Percentiles rank a stretch among this genome's conserved stretches.
Conservation (phyloP, 2,797 vertebrate genomes). For the Arctocebus calabarensis region DNA sequence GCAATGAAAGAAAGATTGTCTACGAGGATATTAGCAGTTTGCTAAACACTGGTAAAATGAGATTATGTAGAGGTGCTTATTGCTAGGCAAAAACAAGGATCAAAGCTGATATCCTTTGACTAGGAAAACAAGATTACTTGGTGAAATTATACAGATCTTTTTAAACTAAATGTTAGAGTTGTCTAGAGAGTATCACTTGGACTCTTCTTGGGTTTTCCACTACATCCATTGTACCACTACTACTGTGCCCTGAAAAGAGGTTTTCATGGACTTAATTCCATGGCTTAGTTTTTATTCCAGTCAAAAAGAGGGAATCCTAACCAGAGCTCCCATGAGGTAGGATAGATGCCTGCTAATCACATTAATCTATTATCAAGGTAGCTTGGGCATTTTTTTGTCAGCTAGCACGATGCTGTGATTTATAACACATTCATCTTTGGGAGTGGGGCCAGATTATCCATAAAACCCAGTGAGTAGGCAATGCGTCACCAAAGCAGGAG, state of each 20-base stretch:
- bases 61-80: neutral
- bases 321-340: constrained; percentile 31
- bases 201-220: constrained; percentile 26
- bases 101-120: neutral
- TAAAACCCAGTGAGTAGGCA: constrained; percentile 78
- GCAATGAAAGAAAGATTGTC: constrained; percentile 15
- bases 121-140: constrained; percentile 28
- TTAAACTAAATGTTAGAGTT: constrained; percentile 47
- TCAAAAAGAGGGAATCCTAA: constrained; percentile 62
- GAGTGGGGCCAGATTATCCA: constrained; percentile 69
- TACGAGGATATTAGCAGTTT: neutral
- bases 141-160: constrained; percentile 51
- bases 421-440: constrained; percentile 67
- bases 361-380: constrained; percentile 72
- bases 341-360: constrained; percentile 65
- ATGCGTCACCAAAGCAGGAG: constrained; percentile 65
- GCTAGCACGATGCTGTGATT: constrained; percentile 22
- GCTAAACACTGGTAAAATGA: constrained; percentile 27
- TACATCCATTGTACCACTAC: neutral
- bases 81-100: neutral
- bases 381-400: constrained; percentile 57
- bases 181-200: constrained; percentile 28
- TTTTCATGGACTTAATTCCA: constrained; percentile 61
- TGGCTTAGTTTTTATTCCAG: constrained; percentile 72
- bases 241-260: constrained; percentile 47